Conservation (phyloP, 37 sponge, comb jelly and placozoan genomes). For the Sycon ciliatum region DNA sequence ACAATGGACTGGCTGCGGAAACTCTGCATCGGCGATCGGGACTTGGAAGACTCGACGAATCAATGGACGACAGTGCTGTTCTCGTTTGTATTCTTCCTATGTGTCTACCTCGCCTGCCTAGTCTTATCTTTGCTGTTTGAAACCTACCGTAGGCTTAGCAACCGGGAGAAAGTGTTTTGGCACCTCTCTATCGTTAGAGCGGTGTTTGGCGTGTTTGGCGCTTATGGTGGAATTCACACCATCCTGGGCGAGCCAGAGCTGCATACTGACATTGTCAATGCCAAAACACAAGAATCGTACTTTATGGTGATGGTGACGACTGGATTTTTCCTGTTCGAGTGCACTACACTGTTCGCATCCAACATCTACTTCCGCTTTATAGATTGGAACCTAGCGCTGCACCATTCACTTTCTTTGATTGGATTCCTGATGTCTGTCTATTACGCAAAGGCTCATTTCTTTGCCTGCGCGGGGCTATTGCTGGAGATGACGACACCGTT, state of each 20-base stretch:
- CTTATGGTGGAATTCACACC: constrained; percentile 26
- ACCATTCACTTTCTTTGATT: constrained; percentile 31
- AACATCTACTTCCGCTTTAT: constrained; percentile 24
- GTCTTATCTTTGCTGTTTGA: too few relatives aligned
- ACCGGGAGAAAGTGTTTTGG: constrained; percentile 60
- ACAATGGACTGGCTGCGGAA: too few relatives aligned
- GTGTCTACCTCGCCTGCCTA: too few relatives aligned
- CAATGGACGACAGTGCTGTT: too few relatives aligned
- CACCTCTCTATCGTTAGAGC: constrained; percentile 34
- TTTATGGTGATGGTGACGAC: background rate
- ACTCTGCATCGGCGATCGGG: too few relatives aligned
- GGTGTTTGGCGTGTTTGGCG: constrained; percentile 33
- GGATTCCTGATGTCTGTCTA: constrained; percentile 18
- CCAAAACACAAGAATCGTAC: background rate
- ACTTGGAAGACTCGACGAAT: too few relatives aligned
- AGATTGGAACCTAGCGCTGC: constrained; percentile 23
- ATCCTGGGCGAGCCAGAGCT: constrained; percentile 34
- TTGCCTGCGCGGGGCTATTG: constrained; percentile 25
- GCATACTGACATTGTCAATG: constrained; percentile 25
- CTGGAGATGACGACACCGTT: constrained; percentile 58
- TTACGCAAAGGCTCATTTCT: constrained; percentile 29
- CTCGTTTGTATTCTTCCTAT: too few relatives aligned
- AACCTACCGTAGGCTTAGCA: too few relatives aligned
- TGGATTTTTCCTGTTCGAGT: constrained; percentile 51
- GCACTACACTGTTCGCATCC: constrained; percentile 14